A percentile compares a stretch with the other conserved stretches of the same genome.
phyloP scores from a whole-genome alignment of 2,797 vertebrate genomes.

The Pipistrellus nathusii region DNA sequence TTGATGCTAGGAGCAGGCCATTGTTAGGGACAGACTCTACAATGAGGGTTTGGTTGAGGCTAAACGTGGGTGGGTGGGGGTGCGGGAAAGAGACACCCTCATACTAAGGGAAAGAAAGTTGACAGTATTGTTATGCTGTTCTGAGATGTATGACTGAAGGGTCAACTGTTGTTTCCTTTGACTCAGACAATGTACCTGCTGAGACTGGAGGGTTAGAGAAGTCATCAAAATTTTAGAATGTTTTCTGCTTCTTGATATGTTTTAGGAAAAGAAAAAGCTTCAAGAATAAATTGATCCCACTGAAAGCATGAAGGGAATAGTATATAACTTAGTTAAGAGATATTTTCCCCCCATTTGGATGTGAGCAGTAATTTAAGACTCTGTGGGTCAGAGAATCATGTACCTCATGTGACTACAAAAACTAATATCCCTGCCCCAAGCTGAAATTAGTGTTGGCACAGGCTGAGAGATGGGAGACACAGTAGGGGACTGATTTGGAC shows the following conservation, averaged over 20 bases:
- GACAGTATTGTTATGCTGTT: background rate
- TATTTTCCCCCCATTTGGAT: background rate
- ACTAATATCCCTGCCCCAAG: background rate
- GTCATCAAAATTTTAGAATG: slow-evolving; percentile 49
- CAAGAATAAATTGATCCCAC: slow-evolving; percentile 71
- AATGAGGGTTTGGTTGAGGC: background rate
- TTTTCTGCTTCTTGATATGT: slow-evolving; percentile 61
- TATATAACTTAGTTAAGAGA: slow-evolving; percentile 64
- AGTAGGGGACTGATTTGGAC: background rate
- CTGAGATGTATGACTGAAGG: slow-evolving; percentile 14
- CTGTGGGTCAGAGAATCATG: slow-evolving; percentile 6
- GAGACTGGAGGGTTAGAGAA: slow-evolving; percentile 53
- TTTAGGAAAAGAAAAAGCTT: slow-evolving; percentile 71
- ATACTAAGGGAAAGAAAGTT: background rate
- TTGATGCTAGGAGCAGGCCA: background rate
- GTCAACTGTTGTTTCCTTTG: slow-evolving; percentile 48
- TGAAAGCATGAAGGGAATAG: slow-evolving; percentile 58
- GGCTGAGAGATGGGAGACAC: background rate
- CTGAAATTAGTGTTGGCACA: slow-evolving; percentile 33
- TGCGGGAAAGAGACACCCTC: background rate
- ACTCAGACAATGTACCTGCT: slow-evolving; percentile 39
- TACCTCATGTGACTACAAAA: background rate
- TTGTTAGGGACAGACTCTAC: background rate
- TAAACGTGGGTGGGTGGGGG: background rate
- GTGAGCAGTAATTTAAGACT: slow-evolving; percentile 19